These are phyloP conservation scores for Merodon equestris DNA, from an alignment of 2,888 invertebrate genomes.

Conservation along the genomic window DNA sequence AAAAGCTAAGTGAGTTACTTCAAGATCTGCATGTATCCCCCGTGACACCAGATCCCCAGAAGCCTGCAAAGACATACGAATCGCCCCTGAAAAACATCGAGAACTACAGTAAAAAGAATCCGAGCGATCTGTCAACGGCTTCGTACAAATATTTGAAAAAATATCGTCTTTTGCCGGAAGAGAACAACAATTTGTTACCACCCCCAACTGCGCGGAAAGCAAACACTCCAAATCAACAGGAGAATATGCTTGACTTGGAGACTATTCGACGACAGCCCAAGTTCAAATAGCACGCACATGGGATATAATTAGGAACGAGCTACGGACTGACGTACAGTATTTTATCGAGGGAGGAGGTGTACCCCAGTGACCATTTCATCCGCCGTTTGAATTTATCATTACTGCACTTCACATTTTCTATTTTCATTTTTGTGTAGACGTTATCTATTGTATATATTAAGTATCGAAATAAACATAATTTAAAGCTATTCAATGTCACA, in stretches of 20 bases:
- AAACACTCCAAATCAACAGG: slow-evolving; percentile 51
- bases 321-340: not conserved
- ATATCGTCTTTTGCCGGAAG: slow-evolving; percentile 75
- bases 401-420: too few species aligned
- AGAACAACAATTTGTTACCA: slow-evolving; percentile 63
- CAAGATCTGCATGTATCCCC: slow-evolving; percentile 72
- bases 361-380: too few species aligned
- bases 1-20: slow-evolving; percentile 73
- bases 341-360: not conserved
- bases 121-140: slow-evolving; percentile 75
- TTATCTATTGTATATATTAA: slow-evolving; percentile 30
- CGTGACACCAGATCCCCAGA: not conserved
- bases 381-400: too few species aligned
- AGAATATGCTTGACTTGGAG: slow-evolving; percentile 74
- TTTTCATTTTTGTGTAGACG: slow-evolving; percentile 26
- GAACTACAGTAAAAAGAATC: slow-evolving; percentile 71
- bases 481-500: not conserved
- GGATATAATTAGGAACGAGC: too few species aligned
- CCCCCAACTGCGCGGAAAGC: slow-evolving; percentile 47
- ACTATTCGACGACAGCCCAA: slow-evolving; percentile 76
- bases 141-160: slow-evolving; percentile 76
- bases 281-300: slow-evolving; percentile 70
- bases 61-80: slow-evolving; percentile 19
- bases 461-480: slow-evolving; percentile 30
- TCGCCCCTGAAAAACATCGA: slow-evolving; percentile 71